These are phyloP conservation scores for Lagopus leucura DNA, from an alignment of 2,113 vertebrate genomes.

Conservation along the genomic window DNA sequence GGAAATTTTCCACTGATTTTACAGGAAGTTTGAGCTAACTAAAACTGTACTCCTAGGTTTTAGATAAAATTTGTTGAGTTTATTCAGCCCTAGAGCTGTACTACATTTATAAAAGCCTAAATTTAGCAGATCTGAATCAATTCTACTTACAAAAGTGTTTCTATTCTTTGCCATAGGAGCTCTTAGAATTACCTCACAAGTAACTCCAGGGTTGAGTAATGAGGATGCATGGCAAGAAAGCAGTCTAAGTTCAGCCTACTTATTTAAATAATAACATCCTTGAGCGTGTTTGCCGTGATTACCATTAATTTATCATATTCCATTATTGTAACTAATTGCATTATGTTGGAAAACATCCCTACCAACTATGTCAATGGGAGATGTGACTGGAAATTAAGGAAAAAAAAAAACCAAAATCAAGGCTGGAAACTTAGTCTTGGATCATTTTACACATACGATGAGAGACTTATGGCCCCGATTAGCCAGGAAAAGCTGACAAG, in stretches of 20 bases:
- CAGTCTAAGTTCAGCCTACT: not conserved
- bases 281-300: not conserved
- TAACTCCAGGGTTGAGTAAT: constrained; percentile 3
- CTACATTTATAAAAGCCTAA: not conserved
- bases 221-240: not conserved
- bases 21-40: not conserved
- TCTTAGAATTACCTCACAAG: not conserved
- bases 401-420: not conserved
- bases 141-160: not conserved
- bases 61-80: not conserved
- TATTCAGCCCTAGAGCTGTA: not conserved
- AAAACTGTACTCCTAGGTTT: not conserved
- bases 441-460: not conserved
- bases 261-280: not conserved
- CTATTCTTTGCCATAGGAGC: not conserved
- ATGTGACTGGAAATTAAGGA: constrained; percentile 4
- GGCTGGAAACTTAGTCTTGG: not conserved
- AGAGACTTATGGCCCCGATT: not conserved
- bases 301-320: not conserved
- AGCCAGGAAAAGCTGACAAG: not conserved
- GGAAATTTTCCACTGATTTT: not conserved
- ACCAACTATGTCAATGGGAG: not conserved
- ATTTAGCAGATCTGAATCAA: constrained; percentile 9
- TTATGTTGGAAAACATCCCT: not conserved
- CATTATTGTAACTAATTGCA: not conserved